Evolutionary conservation across 2,797 vertebrate species (phyloP).

Genomic region (Bradypus variegatus): DNA sequence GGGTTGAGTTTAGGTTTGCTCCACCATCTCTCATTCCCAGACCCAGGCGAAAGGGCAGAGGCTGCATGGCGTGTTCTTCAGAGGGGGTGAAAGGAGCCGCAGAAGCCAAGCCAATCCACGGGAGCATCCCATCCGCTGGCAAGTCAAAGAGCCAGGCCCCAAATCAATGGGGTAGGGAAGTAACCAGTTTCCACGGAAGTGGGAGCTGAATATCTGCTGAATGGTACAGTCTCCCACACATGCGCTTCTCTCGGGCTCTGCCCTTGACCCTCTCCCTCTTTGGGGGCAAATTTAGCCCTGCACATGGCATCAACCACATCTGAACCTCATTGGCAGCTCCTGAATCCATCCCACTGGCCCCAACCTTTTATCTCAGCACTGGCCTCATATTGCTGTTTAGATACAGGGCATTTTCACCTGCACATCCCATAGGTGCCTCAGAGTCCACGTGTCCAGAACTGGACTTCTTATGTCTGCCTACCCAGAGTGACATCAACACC

Average conservation of each 20-base stretch:
- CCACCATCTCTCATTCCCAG: neutral
- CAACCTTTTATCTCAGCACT: neutral
- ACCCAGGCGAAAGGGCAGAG: neutral
- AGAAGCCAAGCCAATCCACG: neutral
- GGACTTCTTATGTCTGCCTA: neutral
- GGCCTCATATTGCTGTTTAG: neutral
- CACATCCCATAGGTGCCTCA: neutral
- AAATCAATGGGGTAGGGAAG: neutral
- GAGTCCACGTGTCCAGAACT: neutral
- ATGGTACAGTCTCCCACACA: neutral
- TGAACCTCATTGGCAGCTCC: neutral
- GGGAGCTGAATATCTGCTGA: neutral
- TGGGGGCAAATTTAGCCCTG: neutral
- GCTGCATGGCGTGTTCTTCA: neutral
- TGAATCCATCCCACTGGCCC: neutral
- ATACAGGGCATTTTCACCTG: neutral
- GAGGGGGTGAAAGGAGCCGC: neutral
- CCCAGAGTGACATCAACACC: neutral
- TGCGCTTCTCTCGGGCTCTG: neutral
- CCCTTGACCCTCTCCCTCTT: neutral
- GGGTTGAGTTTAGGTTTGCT: neutral
- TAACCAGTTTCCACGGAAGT: neutral
- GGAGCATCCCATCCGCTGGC: neutral
- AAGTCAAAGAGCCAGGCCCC: neutral
- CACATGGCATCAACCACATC: neutral